Evolutionary conservation across 2,797 vertebrate genomes (phyloP).

Genomic region (Pantherophis vulpinus): DNA sequence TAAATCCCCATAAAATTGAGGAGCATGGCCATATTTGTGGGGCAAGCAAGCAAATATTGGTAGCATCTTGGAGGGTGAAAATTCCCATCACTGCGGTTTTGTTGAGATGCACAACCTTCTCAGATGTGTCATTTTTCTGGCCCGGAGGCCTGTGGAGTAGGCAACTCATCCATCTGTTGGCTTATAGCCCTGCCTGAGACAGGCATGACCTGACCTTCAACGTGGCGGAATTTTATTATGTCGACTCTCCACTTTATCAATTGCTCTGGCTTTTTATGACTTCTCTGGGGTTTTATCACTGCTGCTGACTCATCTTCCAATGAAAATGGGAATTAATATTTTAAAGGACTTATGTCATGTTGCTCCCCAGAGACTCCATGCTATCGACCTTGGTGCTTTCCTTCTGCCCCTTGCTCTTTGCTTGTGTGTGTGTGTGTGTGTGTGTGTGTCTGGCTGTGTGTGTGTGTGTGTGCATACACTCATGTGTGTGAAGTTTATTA

Average conservation of each 20-base stretch:
- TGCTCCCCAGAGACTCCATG: slow-evolving; percentile 11
- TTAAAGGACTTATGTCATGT: slow-evolving; percentile 47
- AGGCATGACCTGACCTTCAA: slow-evolving; percentile 25
- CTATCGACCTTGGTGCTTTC: slow-evolving; percentile 10
- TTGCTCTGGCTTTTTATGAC: slow-evolving; percentile 48
- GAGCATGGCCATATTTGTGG: neutral
- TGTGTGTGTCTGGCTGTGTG: neutral
- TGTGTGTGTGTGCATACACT: neutral
- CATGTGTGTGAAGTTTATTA: neutral
- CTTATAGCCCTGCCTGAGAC: slow-evolving; percentile 23
- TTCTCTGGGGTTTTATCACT: slow-evolving; percentile 49
- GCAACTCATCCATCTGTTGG: slow-evolving; percentile 16
- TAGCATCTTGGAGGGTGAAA: neutral
- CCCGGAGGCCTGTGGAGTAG: neutral
- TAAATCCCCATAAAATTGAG: neutral
- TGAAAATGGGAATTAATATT: slow-evolving; percentile 57
- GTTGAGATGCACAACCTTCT: neutral
- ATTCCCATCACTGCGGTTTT: neutral
- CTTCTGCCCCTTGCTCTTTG: neutral
- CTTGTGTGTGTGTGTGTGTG: neutral
- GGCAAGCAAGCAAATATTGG: neutral
- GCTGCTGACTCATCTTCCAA: slow-evolving; percentile 32
- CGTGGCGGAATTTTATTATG: slow-evolving; percentile 19
- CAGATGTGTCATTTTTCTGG: neutral
- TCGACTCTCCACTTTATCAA: slow-evolving; percentile 33